Percentiles rank a stretch among this genome's conserved stretches.
Conservation (phyloP, 2,888 invertebrate species). For the Campopleginae sp. region DNA sequence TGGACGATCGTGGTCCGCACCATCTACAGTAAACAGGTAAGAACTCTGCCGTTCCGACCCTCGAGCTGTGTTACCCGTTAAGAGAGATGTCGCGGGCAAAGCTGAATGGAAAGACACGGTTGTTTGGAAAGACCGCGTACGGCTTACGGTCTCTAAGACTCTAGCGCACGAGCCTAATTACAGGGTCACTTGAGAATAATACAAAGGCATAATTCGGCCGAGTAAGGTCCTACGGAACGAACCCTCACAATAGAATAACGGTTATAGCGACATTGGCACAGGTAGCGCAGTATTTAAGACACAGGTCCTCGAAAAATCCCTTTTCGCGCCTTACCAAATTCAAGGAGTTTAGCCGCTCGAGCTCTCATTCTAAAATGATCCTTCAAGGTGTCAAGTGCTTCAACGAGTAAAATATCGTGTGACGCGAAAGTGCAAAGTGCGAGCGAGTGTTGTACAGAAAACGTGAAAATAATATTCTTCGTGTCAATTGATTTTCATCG, state of each 20-base stretch:
- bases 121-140: not conserved
- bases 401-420: constrained; percentile 2
- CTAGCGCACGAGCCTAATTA: constrained; percentile 23
- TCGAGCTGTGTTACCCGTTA: constrained; percentile 20
- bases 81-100: not conserved
- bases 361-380: constrained; percentile 36
- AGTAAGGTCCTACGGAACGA: not conserved
- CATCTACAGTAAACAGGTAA: constrained; percentile 28
- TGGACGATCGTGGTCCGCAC: not conserved
- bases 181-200: constrained; percentile 41
- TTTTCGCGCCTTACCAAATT: constrained; percentile 6
- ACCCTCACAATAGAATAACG: constrained; percentile 33
- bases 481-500: constrained; percentile 6
- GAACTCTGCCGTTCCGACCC: not conserved
- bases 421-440: constrained; percentile 17
- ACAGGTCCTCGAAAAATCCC: constrained; percentile 41
- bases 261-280: constrained; percentile 20
- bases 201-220: constrained; percentile 14
- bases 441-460: not conserved
- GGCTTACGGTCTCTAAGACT: not conserved
- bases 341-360: not conserved
- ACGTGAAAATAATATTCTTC: not conserved
- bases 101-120: not conserved
- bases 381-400: constrained; percentile 33
- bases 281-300: constrained; percentile 15